Percentiles rank a stretch among this genome's conserved stretches.
phyloP scores from a whole-genome alignment of 2,888 invertebrate species.

The Meiosimyza platycephala region DNA sequence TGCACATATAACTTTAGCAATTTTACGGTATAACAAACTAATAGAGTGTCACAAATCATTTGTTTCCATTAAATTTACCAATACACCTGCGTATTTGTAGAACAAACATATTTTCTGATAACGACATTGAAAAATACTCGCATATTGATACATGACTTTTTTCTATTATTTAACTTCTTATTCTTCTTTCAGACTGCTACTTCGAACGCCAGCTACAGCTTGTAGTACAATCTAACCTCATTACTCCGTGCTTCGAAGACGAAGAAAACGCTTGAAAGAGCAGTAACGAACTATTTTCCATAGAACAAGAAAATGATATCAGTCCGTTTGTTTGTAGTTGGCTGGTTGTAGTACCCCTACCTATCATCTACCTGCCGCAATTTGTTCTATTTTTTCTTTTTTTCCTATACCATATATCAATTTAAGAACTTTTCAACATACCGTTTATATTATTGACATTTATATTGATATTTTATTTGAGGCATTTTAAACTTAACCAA shows the following conservation, averaged over 20 bases:
- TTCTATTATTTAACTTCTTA: conserved; percentile 19
- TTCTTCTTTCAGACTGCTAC: conserved; percentile 16
- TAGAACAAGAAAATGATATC: conserved; percentile 28
- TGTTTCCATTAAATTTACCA: conserved; percentile 19
- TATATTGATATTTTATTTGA: conserved; percentile 48
- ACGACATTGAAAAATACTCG: conserved; percentile 44
- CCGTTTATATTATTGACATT: conserved; percentile 37
- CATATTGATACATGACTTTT: conserved; percentile 38
- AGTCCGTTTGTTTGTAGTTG: conserved; percentile 38
- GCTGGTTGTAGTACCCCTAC: conserved; percentile 25
- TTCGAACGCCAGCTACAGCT: not conserved
- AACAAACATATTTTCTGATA: conserved; percentile 43
- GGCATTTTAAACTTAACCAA: conserved; percentile 63
- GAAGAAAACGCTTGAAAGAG: conserved; percentile 11
- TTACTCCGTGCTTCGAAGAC: not conserved
- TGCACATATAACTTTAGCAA: too few relatives aligned
- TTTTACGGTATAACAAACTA: conserved; percentile 19
- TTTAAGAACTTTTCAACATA: conserved; percentile 17
- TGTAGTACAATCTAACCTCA: not conserved
- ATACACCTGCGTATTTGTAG: not conserved
- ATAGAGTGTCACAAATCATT: conserved; percentile 30
- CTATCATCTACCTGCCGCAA: conserved; percentile 14
- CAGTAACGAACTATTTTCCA: not conserved
- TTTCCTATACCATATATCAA: conserved; percentile 19
- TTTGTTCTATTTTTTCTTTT: conserved; percentile 23